These are phyloP conservation scores for Drosophila yooni DNA, from an alignment of 2,888 invertebrate species.

Conservation along the genomic window DNA sequence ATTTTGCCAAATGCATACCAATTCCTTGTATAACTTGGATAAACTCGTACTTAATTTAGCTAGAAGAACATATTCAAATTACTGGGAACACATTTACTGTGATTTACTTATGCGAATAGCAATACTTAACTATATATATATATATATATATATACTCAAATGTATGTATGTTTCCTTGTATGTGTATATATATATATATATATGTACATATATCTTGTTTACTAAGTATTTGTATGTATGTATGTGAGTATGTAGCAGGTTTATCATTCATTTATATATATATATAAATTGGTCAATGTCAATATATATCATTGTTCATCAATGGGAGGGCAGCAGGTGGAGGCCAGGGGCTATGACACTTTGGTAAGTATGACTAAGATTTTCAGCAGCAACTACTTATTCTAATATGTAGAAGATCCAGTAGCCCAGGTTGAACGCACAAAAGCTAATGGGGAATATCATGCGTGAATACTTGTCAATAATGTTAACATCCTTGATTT, in stretches of 20 bases:
- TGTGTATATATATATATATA: constrained; percentile 9
- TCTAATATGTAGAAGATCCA: constrained; percentile 96
- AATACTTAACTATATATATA: constrained; percentile 43
- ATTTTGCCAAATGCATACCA: constrained; percentile 44
- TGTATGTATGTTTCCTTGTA: constrained; percentile 4
- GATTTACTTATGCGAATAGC: constrained; percentile 44
- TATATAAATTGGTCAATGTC: constrained; percentile 54
- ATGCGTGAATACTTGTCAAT: constrained; percentile 99
- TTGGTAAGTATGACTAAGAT: constrained; percentile 16
- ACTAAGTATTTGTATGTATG: constrained; percentile 25
- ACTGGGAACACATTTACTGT: constrained; percentile 46
- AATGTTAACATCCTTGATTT: constrained; percentile 98
- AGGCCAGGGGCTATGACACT: constrained; percentile 30
- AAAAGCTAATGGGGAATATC: constrained; percentile 97
- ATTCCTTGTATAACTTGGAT: constrained; percentile 52
- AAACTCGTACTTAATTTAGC: constrained; percentile 35
- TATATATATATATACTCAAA: constrained; percentile 22
- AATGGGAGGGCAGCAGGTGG: constrained; percentile 54
- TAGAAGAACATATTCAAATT: constrained; percentile 33
- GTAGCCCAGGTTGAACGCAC: constrained; percentile 97
- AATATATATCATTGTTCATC: constrained; percentile 41
- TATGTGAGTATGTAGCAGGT: constrained; percentile 34
- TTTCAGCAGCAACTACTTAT: constrained; percentile 76
- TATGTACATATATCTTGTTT: constrained; percentile 7
- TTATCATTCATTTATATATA: constrained; percentile 46